Conservation (phyloP, 2,797 vertebrate species). For the Buphagus erythrorhynchus region DNA sequence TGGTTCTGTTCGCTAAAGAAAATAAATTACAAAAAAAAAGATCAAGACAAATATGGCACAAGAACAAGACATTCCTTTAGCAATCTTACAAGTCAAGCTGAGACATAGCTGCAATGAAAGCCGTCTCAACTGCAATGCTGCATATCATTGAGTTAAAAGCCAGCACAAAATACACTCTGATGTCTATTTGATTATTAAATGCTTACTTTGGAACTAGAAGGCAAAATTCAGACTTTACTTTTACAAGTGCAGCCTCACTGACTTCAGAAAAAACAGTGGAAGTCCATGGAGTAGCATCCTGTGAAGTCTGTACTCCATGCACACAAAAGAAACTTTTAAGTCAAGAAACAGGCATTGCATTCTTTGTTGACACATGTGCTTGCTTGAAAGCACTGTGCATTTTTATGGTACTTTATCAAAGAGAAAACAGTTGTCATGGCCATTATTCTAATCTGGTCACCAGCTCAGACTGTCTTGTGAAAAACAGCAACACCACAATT, state of each 20-base stretch:
- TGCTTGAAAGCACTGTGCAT: neutral
- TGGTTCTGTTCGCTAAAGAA: neutral
- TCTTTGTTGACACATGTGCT: neutral
- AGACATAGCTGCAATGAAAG: neutral
- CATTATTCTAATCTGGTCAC: neutral
- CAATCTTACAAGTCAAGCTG: neutral
- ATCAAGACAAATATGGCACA: neutral
- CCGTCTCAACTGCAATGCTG: neutral
- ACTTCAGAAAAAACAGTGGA: neutral
- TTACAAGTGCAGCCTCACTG: neutral
- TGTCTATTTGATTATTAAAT: neutral
- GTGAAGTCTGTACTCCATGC: neutral
- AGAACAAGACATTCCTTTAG: slow-evolving; percentile 7
- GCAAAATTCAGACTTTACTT: neutral
- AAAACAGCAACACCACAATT: neutral
- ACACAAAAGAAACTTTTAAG: neutral
- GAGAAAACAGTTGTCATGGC: neutral
- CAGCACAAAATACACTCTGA: neutral
- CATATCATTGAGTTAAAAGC: neutral
- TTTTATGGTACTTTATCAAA: neutral
- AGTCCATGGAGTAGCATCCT: neutral
- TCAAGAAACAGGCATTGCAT: neutral
- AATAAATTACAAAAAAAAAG: neutral
- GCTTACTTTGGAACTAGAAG: neutral
- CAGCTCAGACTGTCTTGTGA: neutral